These are phyloP conservation scores for Heloderma charlesbogerti DNA, from an alignment of 2,113 vertebrate species.

Conservation along the genomic window DNA sequence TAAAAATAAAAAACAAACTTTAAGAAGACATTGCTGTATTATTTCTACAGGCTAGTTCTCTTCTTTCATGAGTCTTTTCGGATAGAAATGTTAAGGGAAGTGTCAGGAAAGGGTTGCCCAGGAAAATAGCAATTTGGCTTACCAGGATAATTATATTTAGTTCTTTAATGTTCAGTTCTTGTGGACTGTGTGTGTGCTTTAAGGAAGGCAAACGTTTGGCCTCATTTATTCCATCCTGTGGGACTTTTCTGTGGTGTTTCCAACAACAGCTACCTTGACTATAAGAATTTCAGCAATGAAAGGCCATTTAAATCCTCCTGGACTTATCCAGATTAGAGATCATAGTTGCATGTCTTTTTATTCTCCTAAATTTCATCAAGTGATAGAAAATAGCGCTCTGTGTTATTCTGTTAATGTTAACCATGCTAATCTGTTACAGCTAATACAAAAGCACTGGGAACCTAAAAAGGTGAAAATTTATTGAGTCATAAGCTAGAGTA, in stretches of 20 bases:
- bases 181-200: conserved; percentile 61
- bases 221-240: conserved; percentile 52
- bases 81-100: conserved; percentile 70
- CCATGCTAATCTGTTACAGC: neutral
- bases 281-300: conserved; percentile 46
- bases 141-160: conserved; percentile 77
- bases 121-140: conserved; percentile 77
- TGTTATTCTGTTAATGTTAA: neutral
- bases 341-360: neutral
- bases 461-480: neutral
- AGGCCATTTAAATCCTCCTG: conserved; percentile 47
- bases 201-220: conserved; percentile 73
- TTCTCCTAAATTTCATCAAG: neutral
- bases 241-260: conserved; percentile 58
- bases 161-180: conserved; percentile 71
- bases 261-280: conserved; percentile 52
- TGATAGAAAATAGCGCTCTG: neutral
- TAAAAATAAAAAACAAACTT: conserved; percentile 1
- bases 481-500: neutral
- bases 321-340: neutral
- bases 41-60: conserved; percentile 38
- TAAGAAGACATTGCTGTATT: conserved; percentile 38
- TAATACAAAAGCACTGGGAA: neutral
- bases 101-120: conserved; percentile 65
- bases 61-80: conserved; percentile 48